A percentile compares a stretch with the other conserved stretches of the same genome.
phyloP scores from a whole-genome alignment of 2,797 vertebrate genomes.

The Enteromius afrohamiltoni region DNA sequence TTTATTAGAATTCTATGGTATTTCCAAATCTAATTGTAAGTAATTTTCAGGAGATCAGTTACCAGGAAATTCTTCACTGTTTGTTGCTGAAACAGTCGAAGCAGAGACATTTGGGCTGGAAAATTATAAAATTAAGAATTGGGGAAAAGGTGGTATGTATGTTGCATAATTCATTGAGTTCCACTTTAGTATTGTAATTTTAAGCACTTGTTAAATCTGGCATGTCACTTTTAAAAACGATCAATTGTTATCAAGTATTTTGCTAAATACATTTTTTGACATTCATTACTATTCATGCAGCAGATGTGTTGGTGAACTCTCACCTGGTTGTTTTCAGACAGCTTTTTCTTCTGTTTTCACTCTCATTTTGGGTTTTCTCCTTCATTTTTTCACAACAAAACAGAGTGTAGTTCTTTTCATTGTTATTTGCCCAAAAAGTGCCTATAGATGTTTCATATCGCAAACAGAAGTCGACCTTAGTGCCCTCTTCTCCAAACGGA shows the following conservation, averaged over 20 bases:
- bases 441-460: constrained; percentile 90
- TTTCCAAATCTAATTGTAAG: background rate
- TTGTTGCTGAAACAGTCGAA: constrained; percentile 36
- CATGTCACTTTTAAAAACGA: background rate
- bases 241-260: background rate
- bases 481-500: constrained; percentile 81
- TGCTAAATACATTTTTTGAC: background rate
- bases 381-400: constrained; percentile 81
- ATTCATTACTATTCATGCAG: background rate
- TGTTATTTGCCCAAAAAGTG: constrained; percentile 95
- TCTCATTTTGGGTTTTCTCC: constrained; percentile 71
- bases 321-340: constrained; percentile 90
- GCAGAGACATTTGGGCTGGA: constrained; percentile 46
- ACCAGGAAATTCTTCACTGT: constrained; percentile 55
- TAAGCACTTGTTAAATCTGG: background rate
- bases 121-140: background rate
- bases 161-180: background rate
- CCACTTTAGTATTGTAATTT: background rate
- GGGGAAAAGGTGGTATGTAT: background rate
- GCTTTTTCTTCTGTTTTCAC: constrained; percentile 84
- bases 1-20: background rate
- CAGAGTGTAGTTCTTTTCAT: constrained; percentile 85
- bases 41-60: background rate
- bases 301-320: constrained; percentile 57
- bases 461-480: constrained; percentile 91